phyloP scores from a whole-genome alignment of 2,113 vertebrate species.

The Lophochroa leadbeateri region DNA sequence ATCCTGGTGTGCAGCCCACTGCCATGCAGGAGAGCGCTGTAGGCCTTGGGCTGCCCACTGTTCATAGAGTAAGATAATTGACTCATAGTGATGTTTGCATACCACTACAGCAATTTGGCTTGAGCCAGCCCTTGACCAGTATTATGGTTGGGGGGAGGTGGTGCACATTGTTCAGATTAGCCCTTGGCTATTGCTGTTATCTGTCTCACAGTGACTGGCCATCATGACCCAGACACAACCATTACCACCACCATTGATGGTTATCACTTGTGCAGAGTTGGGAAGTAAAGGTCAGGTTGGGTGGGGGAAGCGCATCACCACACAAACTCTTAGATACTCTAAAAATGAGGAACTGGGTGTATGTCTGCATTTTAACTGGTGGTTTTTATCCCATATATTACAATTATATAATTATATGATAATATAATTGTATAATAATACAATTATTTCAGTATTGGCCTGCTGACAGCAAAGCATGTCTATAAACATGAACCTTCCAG shows the following conservation, averaged over 20 bases:
- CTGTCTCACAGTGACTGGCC: neutral
- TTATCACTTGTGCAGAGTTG: neutral
- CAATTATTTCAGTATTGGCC: neutral
- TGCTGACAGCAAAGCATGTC: neutral
- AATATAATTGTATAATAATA: neutral
- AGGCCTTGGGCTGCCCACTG: neutral
- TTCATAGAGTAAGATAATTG: neutral
- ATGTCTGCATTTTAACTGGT: conserved; percentile 25
- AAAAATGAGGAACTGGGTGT: conserved; percentile 6
- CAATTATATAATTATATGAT: neutral
- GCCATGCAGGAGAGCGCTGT: neutral
- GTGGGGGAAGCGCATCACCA: neutral
- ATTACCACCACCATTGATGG: neutral
- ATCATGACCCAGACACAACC: neutral
- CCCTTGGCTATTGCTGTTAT: neutral
- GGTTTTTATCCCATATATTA: neutral
- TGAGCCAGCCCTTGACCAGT: neutral
- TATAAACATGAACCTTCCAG: neutral
- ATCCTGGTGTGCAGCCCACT: neutral
- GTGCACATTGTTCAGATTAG: neutral
- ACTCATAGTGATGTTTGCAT: neutral
- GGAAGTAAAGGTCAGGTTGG: neutral
- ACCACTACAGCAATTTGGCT: neutral
- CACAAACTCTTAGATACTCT: neutral
- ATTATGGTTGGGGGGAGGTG: neutral